phyloP scores from a whole-genome alignment of 2,888 invertebrate genomes.

The Uropetala carovei region DNA sequence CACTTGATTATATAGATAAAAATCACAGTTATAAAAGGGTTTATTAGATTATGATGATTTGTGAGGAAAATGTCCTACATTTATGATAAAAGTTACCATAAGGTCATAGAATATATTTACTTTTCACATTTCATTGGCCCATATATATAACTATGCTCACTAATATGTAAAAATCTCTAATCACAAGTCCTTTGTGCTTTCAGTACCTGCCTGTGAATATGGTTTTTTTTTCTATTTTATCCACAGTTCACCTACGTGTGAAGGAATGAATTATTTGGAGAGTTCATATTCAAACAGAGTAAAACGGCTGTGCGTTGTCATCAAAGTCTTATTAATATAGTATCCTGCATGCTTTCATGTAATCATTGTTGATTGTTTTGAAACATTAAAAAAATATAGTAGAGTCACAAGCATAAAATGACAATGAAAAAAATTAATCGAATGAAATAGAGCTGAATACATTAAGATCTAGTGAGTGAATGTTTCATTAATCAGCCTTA shows the following conservation, averaged over 20 bases:
- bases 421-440: conserved; percentile 15
- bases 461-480: conserved; percentile 4
- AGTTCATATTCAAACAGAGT: conserved; percentile 45
- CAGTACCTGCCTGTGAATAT: conserved; percentile 45
- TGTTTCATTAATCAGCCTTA: background rate
- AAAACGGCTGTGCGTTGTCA: conserved; percentile 57
- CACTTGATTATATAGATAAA: conserved; percentile 33
- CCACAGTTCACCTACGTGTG: background rate
- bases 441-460: background rate
- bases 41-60: conserved; percentile 28
- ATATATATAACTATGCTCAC: conserved; percentile 39
- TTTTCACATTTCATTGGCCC: background rate
- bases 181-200: conserved; percentile 54
- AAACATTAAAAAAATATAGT: background rate
- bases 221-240: conserved; percentile 42
- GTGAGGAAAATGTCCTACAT: conserved; percentile 22
- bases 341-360: conserved; percentile 56
- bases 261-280: conserved; percentile 30
- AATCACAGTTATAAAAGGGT: background rate
- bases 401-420: conserved; percentile 6
- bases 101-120: conserved; percentile 39
- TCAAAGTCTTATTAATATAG: conserved; percentile 42
- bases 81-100: conserved; percentile 55
- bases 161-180: conserved; percentile 36
- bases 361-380: conserved; percentile 46